Evolutionary conservation across 2,888 invertebrate species (phyloP).

Genomic region (Drosophila mettleri): DNA sequence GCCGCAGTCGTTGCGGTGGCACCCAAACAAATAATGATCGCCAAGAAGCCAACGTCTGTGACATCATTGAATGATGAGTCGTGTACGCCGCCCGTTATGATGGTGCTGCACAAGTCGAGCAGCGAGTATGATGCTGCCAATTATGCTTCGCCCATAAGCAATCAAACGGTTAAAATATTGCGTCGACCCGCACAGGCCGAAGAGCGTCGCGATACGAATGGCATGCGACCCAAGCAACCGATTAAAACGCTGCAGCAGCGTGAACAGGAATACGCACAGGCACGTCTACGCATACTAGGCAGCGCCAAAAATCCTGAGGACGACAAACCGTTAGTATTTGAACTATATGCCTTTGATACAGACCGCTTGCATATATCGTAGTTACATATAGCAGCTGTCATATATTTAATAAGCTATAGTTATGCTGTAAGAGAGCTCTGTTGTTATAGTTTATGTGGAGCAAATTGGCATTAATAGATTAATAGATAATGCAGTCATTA

Average conservation of each 20-base stretch:
- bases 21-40: conserved; percentile 66
- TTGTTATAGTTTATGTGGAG: not conserved
- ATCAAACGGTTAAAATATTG: conserved; percentile 92
- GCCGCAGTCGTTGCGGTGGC: conserved; percentile 5
- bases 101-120: conserved; percentile 89
- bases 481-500: not conserved
- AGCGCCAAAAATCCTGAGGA: conserved; percentile 93
- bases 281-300: conserved; percentile 94
- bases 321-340: conserved; percentile 86
- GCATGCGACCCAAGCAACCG: conserved; percentile 89
- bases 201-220: conserved; percentile 87
- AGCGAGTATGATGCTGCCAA: conserved; percentile 90
- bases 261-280: conserved; percentile 97
- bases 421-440: not conserved
- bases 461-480: not conserved
- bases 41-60: conserved; percentile 51
- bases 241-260: conserved; percentile 94
- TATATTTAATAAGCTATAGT: not conserved
- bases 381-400: not conserved
- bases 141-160: conserved; percentile 86
- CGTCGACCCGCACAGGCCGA: conserved; percentile 89
- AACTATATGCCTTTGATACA: not conserved
- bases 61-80: conserved; percentile 53
- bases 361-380: not conserved
- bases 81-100: conserved; percentile 87